phyloP scores from a whole-genome alignment of 2,113 vertebrate species.

The Aleadryas rufinucha region DNA sequence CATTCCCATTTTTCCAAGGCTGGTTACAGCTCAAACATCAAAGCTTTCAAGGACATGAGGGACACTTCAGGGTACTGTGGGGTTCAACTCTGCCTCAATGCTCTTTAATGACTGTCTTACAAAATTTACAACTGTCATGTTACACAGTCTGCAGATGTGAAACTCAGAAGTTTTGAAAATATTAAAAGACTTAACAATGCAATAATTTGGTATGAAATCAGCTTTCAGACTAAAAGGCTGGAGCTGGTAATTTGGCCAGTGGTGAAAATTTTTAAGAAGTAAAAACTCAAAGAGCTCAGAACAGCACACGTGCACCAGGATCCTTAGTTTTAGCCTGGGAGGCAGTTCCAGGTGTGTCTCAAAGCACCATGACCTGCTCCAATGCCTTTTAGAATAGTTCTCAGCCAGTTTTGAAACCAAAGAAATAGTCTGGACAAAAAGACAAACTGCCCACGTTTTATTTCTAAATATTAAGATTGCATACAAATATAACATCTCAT shows the following conservation, averaged over 20 bases:
- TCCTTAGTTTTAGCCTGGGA: neutral
- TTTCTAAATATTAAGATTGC: neutral
- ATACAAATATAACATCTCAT: neutral
- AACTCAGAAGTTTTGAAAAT: neutral
- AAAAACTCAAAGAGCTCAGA: neutral
- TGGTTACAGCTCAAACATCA: neutral
- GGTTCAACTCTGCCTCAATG: neutral
- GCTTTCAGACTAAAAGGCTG: neutral
- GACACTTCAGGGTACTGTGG: neutral
- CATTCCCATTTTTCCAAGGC: neutral
- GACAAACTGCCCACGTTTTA: neutral
- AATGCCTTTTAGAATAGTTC: neutral
- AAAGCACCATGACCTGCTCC: neutral
- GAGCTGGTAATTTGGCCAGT: neutral
- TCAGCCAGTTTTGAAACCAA: neutral
- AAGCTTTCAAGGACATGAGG: neutral
- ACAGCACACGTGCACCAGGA: neutral
- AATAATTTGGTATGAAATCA: neutral
- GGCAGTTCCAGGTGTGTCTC: neutral
- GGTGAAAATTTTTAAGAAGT: neutral
- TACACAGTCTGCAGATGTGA: neutral
- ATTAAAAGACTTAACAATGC: neutral
- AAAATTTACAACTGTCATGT: neutral
- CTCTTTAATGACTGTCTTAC: no score
- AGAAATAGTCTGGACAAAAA: neutral